A percentile compares a stretch with the other conserved stretches of the same genome.
Conservation (phyloP, 2,888 invertebrate genomes). For the Philaethria dido region DNA sequence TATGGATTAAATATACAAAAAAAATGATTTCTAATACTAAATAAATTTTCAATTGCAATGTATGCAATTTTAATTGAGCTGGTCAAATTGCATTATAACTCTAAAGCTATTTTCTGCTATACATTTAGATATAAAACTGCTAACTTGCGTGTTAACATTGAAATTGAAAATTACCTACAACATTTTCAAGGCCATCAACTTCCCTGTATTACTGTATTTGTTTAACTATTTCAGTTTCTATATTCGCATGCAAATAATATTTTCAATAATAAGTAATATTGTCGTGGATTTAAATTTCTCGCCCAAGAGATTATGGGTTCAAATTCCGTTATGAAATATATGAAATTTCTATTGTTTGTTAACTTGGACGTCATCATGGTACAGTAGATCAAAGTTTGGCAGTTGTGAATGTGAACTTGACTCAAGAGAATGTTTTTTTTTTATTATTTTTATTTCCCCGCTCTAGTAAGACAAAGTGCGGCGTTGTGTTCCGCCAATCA, state of each 20-base stretch:
- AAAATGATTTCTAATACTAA: too few species aligned
- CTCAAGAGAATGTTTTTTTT: too few species aligned
- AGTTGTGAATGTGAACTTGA: too few species aligned
- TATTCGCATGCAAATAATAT: neutral
- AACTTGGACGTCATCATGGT: neutral
- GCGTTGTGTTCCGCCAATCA: too few species aligned
- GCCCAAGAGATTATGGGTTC: neutral
- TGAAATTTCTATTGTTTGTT: neutral
- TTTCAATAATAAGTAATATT: neutral
- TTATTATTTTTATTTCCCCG: too few species aligned
- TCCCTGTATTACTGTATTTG: neutral
- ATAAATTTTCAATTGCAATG: too few species aligned
- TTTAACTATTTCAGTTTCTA: neutral
- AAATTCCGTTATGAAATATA: neutral
- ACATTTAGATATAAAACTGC: slow-evolving; percentile 4
- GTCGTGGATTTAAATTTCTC: neutral
- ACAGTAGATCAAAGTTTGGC: neutral
- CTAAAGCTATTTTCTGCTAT: neutral
- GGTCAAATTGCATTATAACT: neutral
- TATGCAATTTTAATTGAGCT: too few species aligned
- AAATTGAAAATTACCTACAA: slow-evolving; percentile 10
- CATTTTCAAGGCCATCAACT: neutral
- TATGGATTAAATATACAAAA: too few species aligned
- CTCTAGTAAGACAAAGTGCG: too few species aligned
- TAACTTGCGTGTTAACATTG: slow-evolving; percentile 15